Evolutionary conservation across 2,797 vertebrate species (phyloP), one percentile per base, ranked within the genome.

Genomic region (Anniella stebbinsi): DNA sequence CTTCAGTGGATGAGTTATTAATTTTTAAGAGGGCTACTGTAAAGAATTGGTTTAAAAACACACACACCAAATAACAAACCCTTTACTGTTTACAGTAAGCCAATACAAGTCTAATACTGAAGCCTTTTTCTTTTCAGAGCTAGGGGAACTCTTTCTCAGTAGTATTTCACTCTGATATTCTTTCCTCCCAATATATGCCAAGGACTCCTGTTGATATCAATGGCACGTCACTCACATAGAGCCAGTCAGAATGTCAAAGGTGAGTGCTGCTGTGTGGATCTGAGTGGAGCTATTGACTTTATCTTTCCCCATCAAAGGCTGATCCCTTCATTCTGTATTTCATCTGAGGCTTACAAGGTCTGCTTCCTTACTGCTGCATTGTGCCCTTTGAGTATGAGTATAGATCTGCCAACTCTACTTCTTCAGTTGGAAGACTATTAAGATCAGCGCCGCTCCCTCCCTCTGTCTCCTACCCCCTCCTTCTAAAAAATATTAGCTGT

Each of bases 131-230:
- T 88, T 87, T 90, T 17, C 17, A 89, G 33, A 51, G 21, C 70
- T 66, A 0, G 0, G 0, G 82, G 77, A 85, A 85, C 33, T 76
- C 13, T 88, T 83, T 81, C 41, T 45, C n/a, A 82, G 69, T 72
- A 41, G 77, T 83, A 67, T 36, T 77, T 63, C 45, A 48, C 28
- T 45, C 87, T 86, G 87, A 90, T 77, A 83, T 84, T 87, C 84
- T 91, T 81, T 88, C 57, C 80, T 87, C 60, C 69, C 84, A 17
- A 78, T 77, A 75, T 72, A 60, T 69, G 81, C 60, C 72, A 76
- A 13, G 88, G 86, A 88, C 67, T 87, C 91, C 88, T 78, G 70
- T 87, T 87, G 91, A 89, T 89, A 89, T 89, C 91, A 92, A 72
- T 89, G 80, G 51, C 80, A 83, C 57, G 17, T 66, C 73, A 69